phyloP scores from a whole-genome alignment of 64 coral and sea anemone species.

The Platygyra sinensis region DNA sequence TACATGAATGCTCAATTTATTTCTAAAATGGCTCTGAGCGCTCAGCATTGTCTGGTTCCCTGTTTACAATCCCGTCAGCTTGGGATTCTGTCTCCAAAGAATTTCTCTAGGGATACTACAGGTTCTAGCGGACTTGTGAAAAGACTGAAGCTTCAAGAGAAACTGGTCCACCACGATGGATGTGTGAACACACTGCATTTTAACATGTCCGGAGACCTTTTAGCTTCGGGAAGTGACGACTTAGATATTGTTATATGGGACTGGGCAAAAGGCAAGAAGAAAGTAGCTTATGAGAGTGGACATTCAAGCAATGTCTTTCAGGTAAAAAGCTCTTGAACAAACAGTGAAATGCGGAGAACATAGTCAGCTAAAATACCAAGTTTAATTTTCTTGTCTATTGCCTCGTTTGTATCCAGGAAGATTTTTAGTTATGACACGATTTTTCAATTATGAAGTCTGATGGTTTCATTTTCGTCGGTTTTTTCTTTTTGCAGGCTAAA shows the following conservation, averaged over 20 bases:
- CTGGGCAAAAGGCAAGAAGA: conserved; percentile 94
- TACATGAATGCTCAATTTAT: not conserved
- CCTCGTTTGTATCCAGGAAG: not conserved
- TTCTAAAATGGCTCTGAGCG: conserved; percentile 75
- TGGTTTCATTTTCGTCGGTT: not conserved
- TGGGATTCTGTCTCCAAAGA: conserved; percentile 67
- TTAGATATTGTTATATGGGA: conserved; percentile 97
- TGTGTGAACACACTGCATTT: conserved; percentile 99
- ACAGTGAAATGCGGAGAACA: not conserved
- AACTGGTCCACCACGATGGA: conserved; percentile 84
- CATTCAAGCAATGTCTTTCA: conserved; percentile 98
- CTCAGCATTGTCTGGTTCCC: conserved; percentile 39
- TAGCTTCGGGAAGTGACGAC: conserved; percentile 97
- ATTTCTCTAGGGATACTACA: conserved; percentile 78
- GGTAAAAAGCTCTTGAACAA: conserved; percentile 42
- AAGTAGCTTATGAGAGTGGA: conserved; percentile 90
- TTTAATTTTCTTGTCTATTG: not conserved
- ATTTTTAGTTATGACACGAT: not conserved
- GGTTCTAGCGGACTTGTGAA: conserved; percentile 79
- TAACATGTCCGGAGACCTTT: conserved; percentile 76
- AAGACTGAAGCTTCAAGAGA: conserved; percentile 74
- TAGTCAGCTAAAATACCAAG: not conserved
- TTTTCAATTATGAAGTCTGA: not conserved
- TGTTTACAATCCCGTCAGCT: conserved; percentile 77
- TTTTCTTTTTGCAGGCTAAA: conserved; percentile 73